Evolutionary conservation across 2,797 vertebrate genomes (phyloP), one percentile per base, ranked within the genome.

Genomic region (Odontamblyopus lacepedii): DNA sequence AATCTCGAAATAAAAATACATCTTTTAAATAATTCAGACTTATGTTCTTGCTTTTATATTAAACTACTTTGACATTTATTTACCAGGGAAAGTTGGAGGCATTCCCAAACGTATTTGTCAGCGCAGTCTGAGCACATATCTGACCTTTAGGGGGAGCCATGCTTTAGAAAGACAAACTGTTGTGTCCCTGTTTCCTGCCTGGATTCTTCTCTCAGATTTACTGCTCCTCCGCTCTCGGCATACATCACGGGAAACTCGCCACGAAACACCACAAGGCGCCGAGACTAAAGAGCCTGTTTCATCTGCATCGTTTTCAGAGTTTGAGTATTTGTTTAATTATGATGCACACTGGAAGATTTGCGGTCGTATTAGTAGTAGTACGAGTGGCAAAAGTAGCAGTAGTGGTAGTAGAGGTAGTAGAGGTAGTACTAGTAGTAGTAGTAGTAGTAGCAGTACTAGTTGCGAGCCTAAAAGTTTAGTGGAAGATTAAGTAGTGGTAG

Each of bases 141-240:
- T 59, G 71, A 72, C 71, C 64, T 53, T 71, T 63, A 35, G 27
- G 41, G 16, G 48, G 48, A 48, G 51, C 48, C 15, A 53, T 67
- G 48, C 15, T 67, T 67, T 30, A 53, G 48, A 27, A 67, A 67
- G 64, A 67, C 48, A 67, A 53, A 67, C 48, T n/a, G 44, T 15
- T 8, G 16, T 67, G 16, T 53, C 65, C 5, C 29, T 8, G 27
- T 19, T 18, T 32, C 53, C 27, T 53, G 27, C 50, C 48, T 30
- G 26, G 18, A 29, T 51, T 66, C 27, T 51, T 48, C 63, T 65
- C 16, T 15, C n/a, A 29, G 41, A 48, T 65, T 65, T 50, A 65
- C n/a, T 65, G 63, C 63, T 16, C 23, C 5, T 27, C n/a, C 29
- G 38, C 23, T 18, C 63, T 27, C 19, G 0, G 29, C 15, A 65